These are phyloP conservation scores for Chrysomallon squamiferum DNA, from an alignment of 1,140 invertebrate species.

Conservation along the genomic window DNA sequence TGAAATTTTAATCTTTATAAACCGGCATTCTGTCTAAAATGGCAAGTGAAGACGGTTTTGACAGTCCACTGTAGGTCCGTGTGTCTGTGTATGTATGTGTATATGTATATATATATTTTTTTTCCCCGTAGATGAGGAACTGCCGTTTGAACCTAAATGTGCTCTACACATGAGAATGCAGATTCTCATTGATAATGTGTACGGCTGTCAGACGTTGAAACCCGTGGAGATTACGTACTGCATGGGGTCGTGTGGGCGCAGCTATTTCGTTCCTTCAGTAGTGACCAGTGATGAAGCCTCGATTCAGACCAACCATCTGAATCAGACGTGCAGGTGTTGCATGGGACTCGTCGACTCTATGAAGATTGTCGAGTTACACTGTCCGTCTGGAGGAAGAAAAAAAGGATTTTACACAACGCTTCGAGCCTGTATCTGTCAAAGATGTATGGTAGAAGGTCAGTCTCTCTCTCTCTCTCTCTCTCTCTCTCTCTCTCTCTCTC, in stretches of 20 bases:
- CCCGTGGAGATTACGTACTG: constrained; percentile 28
- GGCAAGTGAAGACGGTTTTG: too few species aligned
- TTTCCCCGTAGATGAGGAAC: constrained; percentile 15
- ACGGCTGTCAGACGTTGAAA: constrained; percentile 18
- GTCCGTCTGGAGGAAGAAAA: constrained; percentile 13
- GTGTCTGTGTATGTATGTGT: too few species aligned
- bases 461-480: not conserved
- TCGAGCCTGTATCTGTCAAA: constrained; percentile 16
- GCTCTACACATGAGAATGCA: constrained; percentile 22
- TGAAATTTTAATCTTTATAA: too few species aligned
- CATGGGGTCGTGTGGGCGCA: constrained; percentile 25
- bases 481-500: too few species aligned
- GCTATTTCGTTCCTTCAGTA: constrained; percentile 16
- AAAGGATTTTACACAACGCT: constrained; percentile 16
- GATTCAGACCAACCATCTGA: constrained; percentile 10
- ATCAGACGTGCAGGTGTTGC: constrained; percentile 25
- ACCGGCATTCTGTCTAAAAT: too few species aligned
- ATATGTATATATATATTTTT: too few species aligned
- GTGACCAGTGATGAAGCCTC: not conserved
- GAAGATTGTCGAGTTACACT: constrained; percentile 19
- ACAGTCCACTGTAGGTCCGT: too few species aligned
- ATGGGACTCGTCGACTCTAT: constrained; percentile 18
- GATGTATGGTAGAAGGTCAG: constrained; percentile 14
- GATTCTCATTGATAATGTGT: constrained; percentile 16
- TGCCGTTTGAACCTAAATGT: constrained; percentile 29